Conservation (phyloP, 1,140 invertebrate genomes). For the Trichonephila clavata region DNA sequence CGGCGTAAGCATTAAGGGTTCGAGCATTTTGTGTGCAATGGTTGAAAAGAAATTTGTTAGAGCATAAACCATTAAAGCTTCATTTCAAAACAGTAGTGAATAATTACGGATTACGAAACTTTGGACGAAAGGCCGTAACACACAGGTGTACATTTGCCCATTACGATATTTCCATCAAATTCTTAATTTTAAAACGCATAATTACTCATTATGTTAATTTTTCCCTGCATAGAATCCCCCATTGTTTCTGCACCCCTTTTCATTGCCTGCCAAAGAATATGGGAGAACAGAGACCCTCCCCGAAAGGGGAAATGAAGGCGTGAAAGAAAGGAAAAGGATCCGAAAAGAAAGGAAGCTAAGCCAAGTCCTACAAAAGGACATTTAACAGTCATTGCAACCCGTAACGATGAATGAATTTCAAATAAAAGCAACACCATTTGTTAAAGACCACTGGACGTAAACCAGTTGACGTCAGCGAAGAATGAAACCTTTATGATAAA, state of each 20-base stretch:
- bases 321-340: conserved; percentile 10
- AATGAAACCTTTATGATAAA: neutral
- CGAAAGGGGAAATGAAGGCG: neutral
- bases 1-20: neutral
- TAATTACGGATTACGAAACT: conserved; percentile 8
- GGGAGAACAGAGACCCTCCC: neutral
- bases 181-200: conserved; percentile 31
- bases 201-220: conserved; percentile 29
- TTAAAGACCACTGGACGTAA: neutral
- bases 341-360: conserved; percentile 37
- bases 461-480: neutral
- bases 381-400: neutral
- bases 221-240: conserved; percentile 12
- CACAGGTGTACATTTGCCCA: conserved; percentile 33
- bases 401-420: conserved; percentile 1
- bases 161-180: conserved; percentile 32
- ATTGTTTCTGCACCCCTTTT: conserved; percentile 18
- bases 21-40: neutral
- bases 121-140: neutral
- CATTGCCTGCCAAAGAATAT: conserved; percentile 15
- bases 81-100: conserved; percentile 35
- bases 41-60: conserved; percentile 31
- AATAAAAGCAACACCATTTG: conserved; percentile 20
- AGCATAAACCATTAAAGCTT: conserved; percentile 38
- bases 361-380: neutral